Conservation (phyloP, 2,797 vertebrate genomes). For the Danio choprae region DNA sequence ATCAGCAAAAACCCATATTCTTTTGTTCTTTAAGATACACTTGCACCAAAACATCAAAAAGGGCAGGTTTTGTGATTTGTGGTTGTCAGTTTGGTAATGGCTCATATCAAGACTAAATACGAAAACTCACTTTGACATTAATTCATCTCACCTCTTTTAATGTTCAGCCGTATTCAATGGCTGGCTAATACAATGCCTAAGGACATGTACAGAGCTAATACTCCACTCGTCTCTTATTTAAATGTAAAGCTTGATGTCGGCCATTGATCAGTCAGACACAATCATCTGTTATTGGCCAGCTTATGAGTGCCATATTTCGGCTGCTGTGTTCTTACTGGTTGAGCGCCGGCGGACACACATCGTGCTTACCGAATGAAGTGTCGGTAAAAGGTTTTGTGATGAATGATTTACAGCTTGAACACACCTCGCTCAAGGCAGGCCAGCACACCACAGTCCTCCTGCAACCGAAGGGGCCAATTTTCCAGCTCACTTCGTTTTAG, state of each 20-base stretch:
- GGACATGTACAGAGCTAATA: constrained; percentile 33
- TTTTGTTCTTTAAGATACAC: constrained; percentile 14
- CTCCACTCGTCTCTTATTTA: constrained; percentile 34
- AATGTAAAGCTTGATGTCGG: constrained; percentile 47
- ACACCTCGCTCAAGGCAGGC: constrained; percentile 50
- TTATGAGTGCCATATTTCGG: background rate
- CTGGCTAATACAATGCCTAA: constrained; percentile 35
- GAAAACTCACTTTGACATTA: constrained; percentile 43
- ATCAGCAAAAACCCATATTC: background rate
- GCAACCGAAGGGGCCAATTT: constrained; percentile 44
- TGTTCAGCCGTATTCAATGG: constrained; percentile 30
- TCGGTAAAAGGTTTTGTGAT: constrained; percentile 59
- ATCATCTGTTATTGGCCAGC: constrained; percentile 40
- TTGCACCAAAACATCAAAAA: constrained; percentile 3
- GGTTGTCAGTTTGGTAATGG: constrained; percentile 30
- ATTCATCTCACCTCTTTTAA: constrained; percentile 44
- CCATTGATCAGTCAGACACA: constrained; percentile 43
- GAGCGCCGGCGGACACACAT: constrained; percentile 9
- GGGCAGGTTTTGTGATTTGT: background rate
- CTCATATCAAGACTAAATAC: constrained; percentile 39
- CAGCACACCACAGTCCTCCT: constrained; percentile 29
- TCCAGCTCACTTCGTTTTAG: constrained; percentile 49
- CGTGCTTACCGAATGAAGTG: constrained; percentile 59
- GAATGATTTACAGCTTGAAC: constrained; percentile 68
- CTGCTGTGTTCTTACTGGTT: constrained; percentile 14